Percentiles rank a stretch among this genome's conserved stretches.
Conservation (phyloP, 2,888 invertebrate species). For the Aporophyla nigra region DNA sequence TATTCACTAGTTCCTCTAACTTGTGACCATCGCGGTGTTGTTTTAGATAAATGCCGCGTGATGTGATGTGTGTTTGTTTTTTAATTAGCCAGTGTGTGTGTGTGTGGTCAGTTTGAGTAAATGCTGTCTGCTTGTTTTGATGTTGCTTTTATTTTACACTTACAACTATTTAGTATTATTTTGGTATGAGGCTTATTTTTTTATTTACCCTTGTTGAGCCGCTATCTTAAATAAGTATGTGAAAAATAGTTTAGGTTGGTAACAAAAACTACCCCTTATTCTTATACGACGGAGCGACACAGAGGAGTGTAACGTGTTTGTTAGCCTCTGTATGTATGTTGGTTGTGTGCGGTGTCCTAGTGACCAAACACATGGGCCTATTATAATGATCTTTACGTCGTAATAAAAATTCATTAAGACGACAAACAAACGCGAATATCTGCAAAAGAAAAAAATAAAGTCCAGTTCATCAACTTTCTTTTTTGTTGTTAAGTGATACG, state of each 20-base stretch:
- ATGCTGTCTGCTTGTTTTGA: background rate
- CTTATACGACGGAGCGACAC: background rate
- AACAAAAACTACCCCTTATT: background rate
- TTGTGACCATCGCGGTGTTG: conserved; percentile 40
- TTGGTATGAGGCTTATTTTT: background rate
- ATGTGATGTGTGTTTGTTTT: conserved; percentile 10
- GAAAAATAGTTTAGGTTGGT: background rate
- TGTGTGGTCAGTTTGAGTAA: background rate
- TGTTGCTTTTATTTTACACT: background rate
- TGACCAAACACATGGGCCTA: too few relatives aligned
- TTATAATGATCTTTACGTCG: too few relatives aligned
- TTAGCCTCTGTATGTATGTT: too few relatives aligned
- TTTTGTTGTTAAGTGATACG: too few relatives aligned
- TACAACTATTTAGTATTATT: background rate
- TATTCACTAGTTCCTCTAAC: conserved; percentile 62
- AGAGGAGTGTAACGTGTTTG: too few relatives aligned
- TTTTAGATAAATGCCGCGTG: conserved; percentile 36
- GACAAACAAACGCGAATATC: too few relatives aligned
- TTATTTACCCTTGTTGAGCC: background rate
- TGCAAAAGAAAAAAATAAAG: too few relatives aligned
- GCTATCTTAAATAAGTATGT: background rate
- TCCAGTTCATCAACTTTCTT: too few relatives aligned
- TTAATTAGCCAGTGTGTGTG: background rate
- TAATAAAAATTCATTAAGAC: too few relatives aligned
- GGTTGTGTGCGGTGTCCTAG: too few relatives aligned